Percentiles rank a stretch among this genome's conserved stretches.
Evolutionary conservation across 1,140 invertebrate genomes (phyloP).

Genomic region (Macrobrachium nipponense): DNA sequence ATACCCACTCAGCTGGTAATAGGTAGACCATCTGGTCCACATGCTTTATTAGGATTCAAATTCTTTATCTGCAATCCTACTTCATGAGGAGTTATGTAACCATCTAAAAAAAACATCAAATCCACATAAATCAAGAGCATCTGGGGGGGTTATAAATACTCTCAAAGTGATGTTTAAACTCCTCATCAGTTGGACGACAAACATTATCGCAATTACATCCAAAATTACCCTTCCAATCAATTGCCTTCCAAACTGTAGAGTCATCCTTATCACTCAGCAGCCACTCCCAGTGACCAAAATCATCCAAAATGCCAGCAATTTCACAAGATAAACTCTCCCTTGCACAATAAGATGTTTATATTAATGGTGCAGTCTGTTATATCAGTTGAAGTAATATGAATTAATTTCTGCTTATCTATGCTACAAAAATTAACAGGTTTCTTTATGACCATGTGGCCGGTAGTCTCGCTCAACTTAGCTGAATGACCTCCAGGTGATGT

Average conservation of each 20-base stretch:
- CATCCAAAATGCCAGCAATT: neutral
- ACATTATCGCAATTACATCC: conserved; percentile 5
- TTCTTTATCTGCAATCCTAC: neutral
- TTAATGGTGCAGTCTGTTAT: neutral
- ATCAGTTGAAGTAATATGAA: neutral
- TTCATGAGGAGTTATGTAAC: neutral
- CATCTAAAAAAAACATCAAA: neutral
- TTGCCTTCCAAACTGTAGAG: conserved; percentile 19
- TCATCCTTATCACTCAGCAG: conserved; percentile 18
- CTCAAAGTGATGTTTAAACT: conserved; percentile 25
- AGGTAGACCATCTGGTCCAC: conserved; percentile 2
- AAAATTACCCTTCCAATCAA: conserved; percentile 30
- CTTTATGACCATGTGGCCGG: neutral
- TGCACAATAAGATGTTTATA: neutral
- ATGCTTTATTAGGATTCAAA: too few relatives aligned
- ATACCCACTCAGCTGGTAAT: neutral
- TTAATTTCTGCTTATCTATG: neutral
- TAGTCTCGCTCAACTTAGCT: neutral
- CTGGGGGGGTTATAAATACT: neutral
- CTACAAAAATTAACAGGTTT: too few relatives aligned
- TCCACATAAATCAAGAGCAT: neutral
- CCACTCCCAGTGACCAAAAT: neutral
- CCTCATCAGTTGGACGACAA: conserved; percentile 12
- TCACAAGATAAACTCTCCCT: neutral
- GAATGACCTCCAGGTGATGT: neutral